These are phyloP conservation scores for Parauchenoglanis ngamensis DNA, from an alignment of 2,797 vertebrate species.

Conservation along the genomic window DNA sequence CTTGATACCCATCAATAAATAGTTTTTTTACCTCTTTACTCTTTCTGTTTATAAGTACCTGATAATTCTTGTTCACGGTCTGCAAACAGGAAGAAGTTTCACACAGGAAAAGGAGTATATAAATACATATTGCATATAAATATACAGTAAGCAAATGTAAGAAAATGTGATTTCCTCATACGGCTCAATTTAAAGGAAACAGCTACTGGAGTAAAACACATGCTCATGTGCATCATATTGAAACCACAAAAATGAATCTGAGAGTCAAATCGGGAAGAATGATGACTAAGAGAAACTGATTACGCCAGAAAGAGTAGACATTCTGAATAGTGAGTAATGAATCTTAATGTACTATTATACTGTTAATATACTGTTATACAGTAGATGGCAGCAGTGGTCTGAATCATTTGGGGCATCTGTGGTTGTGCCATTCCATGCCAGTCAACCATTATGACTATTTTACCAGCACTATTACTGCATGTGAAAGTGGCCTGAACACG, in stretches of 20 bases:
- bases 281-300: neutral
- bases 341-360: too few relatives aligned
- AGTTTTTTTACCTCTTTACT: neutral
- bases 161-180: neutral
- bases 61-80: neutral
- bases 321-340: neutral
- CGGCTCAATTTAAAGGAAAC: constrained; percentile 15
- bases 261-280: neutral
- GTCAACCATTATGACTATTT: neutral
- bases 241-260: neutral
- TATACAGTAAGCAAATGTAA: neutral
- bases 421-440: too few relatives aligned
- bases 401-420: neutral
- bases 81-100: neutral
- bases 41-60: neutral
- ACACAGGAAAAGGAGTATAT: neutral
- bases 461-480: neutral
- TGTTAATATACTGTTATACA: constrained; percentile 3
- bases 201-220: neutral
- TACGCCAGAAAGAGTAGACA: neutral
- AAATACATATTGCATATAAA: too few relatives aligned
- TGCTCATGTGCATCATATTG: neutral
- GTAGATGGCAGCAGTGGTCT: constrained; percentile 42
- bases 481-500: neutral
- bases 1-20: neutral